Conservation (phyloP, 2,797 vertebrate species). For the Gymnodraco acuticeps region DNA sequence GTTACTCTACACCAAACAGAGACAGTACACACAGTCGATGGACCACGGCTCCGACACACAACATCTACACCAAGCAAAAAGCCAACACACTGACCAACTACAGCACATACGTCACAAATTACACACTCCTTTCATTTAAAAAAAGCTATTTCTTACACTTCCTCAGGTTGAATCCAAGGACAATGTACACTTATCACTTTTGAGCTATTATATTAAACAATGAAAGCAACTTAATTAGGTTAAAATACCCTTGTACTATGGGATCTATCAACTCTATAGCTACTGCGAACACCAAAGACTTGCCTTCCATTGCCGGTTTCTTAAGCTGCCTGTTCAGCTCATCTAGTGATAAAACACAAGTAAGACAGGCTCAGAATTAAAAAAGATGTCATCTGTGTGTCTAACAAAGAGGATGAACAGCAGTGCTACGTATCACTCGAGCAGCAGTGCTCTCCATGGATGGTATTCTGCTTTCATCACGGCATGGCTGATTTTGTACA, state of each 20-base stretch:
- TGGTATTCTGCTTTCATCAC: background rate
- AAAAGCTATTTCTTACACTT: background rate
- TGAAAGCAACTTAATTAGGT: slow-evolving; percentile 19
- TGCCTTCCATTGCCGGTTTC: slow-evolving; percentile 77
- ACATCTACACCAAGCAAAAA: slow-evolving; percentile 19
- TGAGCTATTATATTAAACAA: slow-evolving; percentile 7
- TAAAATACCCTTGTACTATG: background rate
- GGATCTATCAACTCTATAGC: slow-evolving; percentile 20
- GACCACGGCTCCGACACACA: background rate
- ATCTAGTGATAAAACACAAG: slow-evolving; percentile 64
- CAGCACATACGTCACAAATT: slow-evolving; percentile 15
- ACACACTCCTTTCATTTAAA: background rate
- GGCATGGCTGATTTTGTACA: background rate
- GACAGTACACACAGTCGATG: background rate
- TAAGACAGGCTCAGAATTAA: slow-evolving; percentile 24
- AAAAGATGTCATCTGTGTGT: background rate
- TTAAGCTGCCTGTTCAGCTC: slow-evolving; percentile 41
- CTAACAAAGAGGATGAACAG: slow-evolving; percentile 15
- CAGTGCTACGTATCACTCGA: background rate
- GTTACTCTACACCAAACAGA: slow-evolving; percentile 17
- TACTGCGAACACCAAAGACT: slow-evolving; percentile 54
- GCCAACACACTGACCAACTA: slow-evolving; percentile 30
- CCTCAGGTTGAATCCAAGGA: background rate
- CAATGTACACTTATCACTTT: background rate
- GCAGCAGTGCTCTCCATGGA: background rate